Evolutionary conservation across 2,797 vertebrate genomes (phyloP), one percentile per base, ranked within the genome.

Genomic region (Trachops cirrhosus): DNA sequence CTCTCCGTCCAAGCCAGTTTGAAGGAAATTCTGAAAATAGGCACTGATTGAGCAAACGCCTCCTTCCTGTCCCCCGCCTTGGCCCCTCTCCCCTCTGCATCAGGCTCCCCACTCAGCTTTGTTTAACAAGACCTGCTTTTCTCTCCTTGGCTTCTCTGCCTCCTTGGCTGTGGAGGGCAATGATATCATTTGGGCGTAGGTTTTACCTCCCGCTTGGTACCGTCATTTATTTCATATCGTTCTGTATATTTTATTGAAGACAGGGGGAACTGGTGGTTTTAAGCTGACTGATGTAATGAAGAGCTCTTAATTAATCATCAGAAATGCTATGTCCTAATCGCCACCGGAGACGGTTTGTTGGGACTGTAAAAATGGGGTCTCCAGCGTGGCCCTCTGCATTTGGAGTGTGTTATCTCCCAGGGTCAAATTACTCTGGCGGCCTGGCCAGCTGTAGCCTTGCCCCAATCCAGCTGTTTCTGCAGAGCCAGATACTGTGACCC

Each of bases 21-120:
- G 98, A 98, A 99, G 98, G 98, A 99, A 99, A 99, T 98, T 99
- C 98, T 98, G 98, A 99, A 99, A 99, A 99, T 99, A 99, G 99
- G 98, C 98, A 98, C 98, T 98, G 98, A 98, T 98, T 98, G 98
- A 99, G 98, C 99, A 98, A 98, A 98, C 97, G 98, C 98, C 96
- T 95, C 97, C 98, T 98, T 98, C 90, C 97, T 97, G 97, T 89
- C 74, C 93, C 29, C 4, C 4, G 21, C 21, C 48, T 24, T 4
- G 54, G 22, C 24, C 21, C 34, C 67, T 0, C 1, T 71, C 75
- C 57, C 82, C 94, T 59, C 83, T 79, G 14, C 4, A 41, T 41
- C 83, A 19, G 11, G 50, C 75, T 39, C 37, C n/a, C 14, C 48
- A 12, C 75, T 93, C 79, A 37, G 59, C 85, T 77, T 67, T 59